These are phyloP conservation scores for Crotalus horridus DNA, from an alignment of 2,113 vertebrate species.

Conservation along the genomic window DNA sequence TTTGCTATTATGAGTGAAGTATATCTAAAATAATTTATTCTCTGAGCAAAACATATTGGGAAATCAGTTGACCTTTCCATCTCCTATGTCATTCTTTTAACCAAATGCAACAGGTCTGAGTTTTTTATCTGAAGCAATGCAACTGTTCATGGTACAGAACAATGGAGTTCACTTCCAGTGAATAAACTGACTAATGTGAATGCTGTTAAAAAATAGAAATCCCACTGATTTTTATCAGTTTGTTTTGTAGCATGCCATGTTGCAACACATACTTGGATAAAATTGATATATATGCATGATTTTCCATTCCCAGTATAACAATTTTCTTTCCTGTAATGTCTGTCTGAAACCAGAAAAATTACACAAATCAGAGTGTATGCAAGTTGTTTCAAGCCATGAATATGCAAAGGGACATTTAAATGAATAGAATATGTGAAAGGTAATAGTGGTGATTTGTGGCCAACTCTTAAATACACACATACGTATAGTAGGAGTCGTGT, in stretches of 20 bases:
- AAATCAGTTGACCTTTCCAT: conserved; percentile 55
- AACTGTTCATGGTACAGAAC: background rate
- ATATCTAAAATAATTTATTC: conserved; percentile 67
- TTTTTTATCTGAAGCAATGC: conserved; percentile 28
- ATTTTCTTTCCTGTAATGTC: background rate
- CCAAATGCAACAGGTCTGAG: conserved; percentile 18
- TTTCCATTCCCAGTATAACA: conserved; percentile 22
- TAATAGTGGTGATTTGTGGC: conserved; percentile 61
- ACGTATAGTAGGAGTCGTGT: conserved; percentile 73
- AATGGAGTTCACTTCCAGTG: conserved; percentile 30
- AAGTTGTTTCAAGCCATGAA: conserved; percentile 42
- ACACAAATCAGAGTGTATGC: conserved; percentile 25
- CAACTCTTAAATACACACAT: conserved; percentile 67
- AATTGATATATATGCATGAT: conserved; percentile 12
- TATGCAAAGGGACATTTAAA: conserved; percentile 47
- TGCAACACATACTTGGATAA: background rate
- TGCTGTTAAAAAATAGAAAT: background rate
- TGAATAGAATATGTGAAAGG: conserved; percentile 50
- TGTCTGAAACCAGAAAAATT: background rate
- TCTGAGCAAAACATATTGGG: conserved; percentile 48
- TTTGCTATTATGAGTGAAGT: conserved; percentile 72
- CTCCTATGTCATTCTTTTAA: background rate
- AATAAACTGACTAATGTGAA: conserved; percentile 26
- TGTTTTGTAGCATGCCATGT: background rate
- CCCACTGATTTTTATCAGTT: background rate